Evolutionary conservation across 2,797 vertebrate genomes (phyloP), one percentile per base, ranked within the genome.

Genomic region (Trematomus bernacchii): DNA sequence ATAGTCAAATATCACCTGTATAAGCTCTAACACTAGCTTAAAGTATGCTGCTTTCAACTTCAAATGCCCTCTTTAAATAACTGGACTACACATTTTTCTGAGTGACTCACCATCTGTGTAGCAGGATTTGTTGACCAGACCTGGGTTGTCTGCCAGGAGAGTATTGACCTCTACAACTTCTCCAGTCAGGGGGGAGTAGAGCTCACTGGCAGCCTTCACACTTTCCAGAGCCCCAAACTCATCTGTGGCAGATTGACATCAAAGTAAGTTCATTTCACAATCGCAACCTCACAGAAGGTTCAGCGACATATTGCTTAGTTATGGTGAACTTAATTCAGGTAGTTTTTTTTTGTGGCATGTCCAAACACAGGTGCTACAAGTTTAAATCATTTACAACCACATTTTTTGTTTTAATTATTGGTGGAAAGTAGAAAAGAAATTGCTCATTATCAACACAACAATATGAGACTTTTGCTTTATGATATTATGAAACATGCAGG

Each of bases 211-310:
- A 87, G 98, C 98, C 92, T 99, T 99, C 65, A 99, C 98, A 66
- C 98, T 99, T 92, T 99, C 98, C 91, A 99, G 92, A 82, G 98
- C 96, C 75, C 98, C 98, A 93, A 99, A 99, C 87, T 99, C 98
- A 91, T 99, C 98, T 99, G 90, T 48, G 10, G 57, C 4, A 65
- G 46, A 18, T 63, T 43, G 10, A 50, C 0, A 37, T 18, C 1
- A 50, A 37, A 61, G 6, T 53, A 12, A 42, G 0, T 11, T 30
- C 1, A 60, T 48, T 23, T 51, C 8, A 62, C 11, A 73, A 40
- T 10, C 1, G 27, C 4, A 65, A 30, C 44, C 3, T 30, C 12
- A 23, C 18, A 74, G 13, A 59, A 14, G 9, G 7, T 12, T 71
- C 15, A 16, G 9, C 11, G 1, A 59, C 11, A 42, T 16, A 63